These are phyloP conservation scores for Sitodiplosis mosellana DNA, from an alignment of 1,140 invertebrate genomes.

Conservation along the genomic window DNA sequence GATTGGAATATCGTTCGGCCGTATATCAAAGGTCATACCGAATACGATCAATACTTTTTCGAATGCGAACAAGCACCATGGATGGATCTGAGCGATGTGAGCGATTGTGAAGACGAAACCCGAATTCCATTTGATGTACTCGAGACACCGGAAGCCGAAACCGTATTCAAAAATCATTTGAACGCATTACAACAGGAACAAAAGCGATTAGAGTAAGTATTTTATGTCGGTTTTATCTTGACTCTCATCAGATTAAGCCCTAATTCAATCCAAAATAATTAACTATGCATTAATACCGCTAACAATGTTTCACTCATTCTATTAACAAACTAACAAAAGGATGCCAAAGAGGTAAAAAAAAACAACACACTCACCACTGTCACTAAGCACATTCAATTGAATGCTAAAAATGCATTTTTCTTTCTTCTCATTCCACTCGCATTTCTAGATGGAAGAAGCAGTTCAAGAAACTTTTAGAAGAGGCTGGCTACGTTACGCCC, in stretches of 20 bases:
- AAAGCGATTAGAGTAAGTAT: slow-evolving; percentile 69
- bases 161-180: slow-evolving; percentile 78
- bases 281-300: too few relatives aligned
- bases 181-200: slow-evolving; percentile 80
- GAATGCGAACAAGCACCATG: slow-evolving; percentile 61
- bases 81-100: slow-evolving; percentile 40
- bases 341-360: slow-evolving; percentile 13
- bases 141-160: slow-evolving; percentile 76
- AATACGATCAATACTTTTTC: slow-evolving; percentile 82
- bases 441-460: slow-evolving; percentile 83
- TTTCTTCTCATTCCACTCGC: too few relatives aligned
- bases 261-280: too few relatives aligned
- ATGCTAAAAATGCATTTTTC: slow-evolving; percentile 3
- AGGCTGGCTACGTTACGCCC: slow-evolving; percentile 84
- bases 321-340: slow-evolving; percentile 6
- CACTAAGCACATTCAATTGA: background rate
- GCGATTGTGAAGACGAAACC: slow-evolving; percentile 46
- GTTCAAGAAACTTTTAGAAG: slow-evolving; percentile 84
- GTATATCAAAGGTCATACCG: slow-evolving; percentile 66
- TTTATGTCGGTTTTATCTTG: background rate
- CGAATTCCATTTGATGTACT: slow-evolving; percentile 83
- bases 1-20: slow-evolving; percentile 74
- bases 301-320: slow-evolving; percentile 2
- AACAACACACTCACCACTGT: background rate
- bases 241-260: background rate